A percentile compares a stretch with the other conserved stretches of the same genome.
Conservation (phyloP, 2,113 vertebrate species). For the Rattus rattus region DNA sequence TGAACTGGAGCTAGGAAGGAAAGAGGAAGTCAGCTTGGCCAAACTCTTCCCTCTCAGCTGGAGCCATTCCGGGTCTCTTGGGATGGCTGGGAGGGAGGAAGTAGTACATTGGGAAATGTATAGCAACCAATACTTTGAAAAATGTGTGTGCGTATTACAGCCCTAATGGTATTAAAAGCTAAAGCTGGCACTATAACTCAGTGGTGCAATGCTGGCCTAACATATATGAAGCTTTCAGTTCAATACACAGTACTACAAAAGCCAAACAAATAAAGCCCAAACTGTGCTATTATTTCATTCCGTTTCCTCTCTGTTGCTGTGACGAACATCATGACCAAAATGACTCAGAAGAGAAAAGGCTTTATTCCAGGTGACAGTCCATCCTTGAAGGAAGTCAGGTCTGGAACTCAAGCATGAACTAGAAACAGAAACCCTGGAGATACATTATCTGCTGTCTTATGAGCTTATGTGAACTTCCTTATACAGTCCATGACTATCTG, state of each 20-base stretch:
- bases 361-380: background rate
- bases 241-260: background rate
- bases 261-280: background rate
- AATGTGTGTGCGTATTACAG: background rate
- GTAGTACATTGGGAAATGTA: background rate
- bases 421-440: background rate
- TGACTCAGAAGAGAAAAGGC: background rate
- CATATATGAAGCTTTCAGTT: background rate
- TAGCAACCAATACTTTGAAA: background rate
- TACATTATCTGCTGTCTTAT: background rate
- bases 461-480: background rate
- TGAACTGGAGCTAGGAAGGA: background rate
- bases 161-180: background rate
- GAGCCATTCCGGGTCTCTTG: background rate
- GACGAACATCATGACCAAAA: background rate
- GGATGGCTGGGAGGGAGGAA: background rate
- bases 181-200: background rate
- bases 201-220: background rate
- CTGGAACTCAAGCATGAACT: background rate
- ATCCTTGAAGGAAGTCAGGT: background rate
- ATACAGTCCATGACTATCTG: background rate
- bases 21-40: background rate
- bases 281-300: background rate
- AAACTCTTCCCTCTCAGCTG: background rate
- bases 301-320: background rate